Percentiles rank a stretch among this genome's conserved stretches.
These are phyloP conservation scores for Dendrocopos noguchii DNA, from an alignment of 2,113 vertebrate genomes.

Conservation along the genomic window DNA sequence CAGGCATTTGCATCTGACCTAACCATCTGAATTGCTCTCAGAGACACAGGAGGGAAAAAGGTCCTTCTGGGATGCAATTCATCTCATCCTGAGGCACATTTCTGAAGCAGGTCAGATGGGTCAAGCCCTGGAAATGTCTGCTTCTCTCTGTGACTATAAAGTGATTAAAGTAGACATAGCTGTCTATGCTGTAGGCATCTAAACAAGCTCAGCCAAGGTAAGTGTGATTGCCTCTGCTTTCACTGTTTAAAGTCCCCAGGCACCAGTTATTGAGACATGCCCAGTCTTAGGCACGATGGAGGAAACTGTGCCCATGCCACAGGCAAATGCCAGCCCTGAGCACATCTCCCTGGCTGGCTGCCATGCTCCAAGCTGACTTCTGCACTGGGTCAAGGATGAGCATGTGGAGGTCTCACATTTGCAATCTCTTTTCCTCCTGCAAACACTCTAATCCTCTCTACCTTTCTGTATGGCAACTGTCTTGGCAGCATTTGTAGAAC, in stretches of 20 bases:
- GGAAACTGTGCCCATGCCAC: fast-evolving
- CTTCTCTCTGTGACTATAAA: background rate
- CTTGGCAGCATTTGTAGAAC: fast-evolving
- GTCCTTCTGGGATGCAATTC: background rate
- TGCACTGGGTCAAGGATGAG: background rate
- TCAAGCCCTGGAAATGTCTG: conserved; percentile 15
- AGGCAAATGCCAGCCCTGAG: background rate
- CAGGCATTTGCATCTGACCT: background rate
- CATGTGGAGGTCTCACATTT: fast-evolving
- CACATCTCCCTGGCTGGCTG: fast-evolving
- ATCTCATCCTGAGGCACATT: background rate
- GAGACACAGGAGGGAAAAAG: background rate
- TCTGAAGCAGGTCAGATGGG: conserved; percentile 3
- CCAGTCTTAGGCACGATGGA: fast-evolving
- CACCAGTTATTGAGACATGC: background rate
- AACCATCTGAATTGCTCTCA: background rate
- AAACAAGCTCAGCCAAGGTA: background rate
- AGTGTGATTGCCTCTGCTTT: fast-evolving
- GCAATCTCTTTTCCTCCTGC: background rate
- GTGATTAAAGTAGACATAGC: background rate
- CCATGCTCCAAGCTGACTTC: background rate
- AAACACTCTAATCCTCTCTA: background rate
- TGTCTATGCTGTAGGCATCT: background rate
- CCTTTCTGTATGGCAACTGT: fast-evolving
- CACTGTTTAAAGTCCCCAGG: background rate